A percentile compares a stretch with the other conserved stretches of the same genome.
Evolutionary conservation across 1,140 invertebrate species (phyloP).

Genomic region (Diabrotica undecimpunctata): DNA sequence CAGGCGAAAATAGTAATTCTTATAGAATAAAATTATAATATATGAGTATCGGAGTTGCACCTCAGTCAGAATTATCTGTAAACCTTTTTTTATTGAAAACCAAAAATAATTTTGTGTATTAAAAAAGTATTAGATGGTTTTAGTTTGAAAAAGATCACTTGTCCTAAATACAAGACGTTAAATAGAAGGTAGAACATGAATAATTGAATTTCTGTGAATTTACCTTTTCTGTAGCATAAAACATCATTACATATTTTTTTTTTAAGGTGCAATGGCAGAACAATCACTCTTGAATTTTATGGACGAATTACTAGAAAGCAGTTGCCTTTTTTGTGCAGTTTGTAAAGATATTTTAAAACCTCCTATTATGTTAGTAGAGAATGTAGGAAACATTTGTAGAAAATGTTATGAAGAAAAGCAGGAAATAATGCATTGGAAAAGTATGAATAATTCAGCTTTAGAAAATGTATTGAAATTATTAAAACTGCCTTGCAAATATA

Average conservation of each 20-base stretch:
- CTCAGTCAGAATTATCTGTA: too few relatives aligned
- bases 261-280: not conserved
- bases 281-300: slow-evolving; percentile 11
- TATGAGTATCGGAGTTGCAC: too few relatives aligned
- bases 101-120: too few relatives aligned
- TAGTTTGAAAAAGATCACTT: too few relatives aligned
- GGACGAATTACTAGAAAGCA: slow-evolving; percentile 25
- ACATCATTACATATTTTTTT: not conserved
- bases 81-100: too few relatives aligned
- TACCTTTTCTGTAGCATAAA: too few relatives aligned
- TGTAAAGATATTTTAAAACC: slow-evolving; percentile 28
- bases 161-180: too few relatives aligned
- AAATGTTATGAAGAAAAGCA: slow-evolving; percentile 25
- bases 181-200: too few relatives aligned
- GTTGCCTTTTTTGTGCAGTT: slow-evolving; percentile 24
- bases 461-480: slow-evolving; percentile 21
- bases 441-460: slow-evolving; percentile 25
- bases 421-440: slow-evolving; percentile 18
- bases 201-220: too few relatives aligned
- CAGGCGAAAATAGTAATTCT: too few relatives aligned
- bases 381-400: slow-evolving; percentile 25
- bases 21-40: too few relatives aligned
- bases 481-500: slow-evolving; percentile 28
- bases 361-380: slow-evolving; percentile 29
- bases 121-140: too few relatives aligned